Percentiles rank a stretch among this genome's conserved stretches.
Conservation (phyloP, 1,140 invertebrate species). For the Homarus americanus region DNA sequence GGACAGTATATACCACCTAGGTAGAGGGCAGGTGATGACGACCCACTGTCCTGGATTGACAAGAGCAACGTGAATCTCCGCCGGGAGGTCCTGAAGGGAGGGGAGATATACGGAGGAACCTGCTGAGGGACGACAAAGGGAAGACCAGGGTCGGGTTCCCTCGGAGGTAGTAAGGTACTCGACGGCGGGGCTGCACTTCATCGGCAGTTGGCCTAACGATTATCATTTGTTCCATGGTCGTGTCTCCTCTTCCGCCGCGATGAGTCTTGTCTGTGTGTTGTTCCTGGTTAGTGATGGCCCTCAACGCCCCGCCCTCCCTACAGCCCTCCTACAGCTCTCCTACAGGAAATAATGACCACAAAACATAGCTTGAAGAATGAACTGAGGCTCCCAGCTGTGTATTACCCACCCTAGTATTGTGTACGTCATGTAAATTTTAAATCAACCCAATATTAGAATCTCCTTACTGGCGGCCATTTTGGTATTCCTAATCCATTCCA, state of each 20-base stretch:
- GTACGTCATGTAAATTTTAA: neutral
- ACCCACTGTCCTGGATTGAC: constrained; percentile 38
- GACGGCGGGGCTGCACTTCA: constrained; percentile 54
- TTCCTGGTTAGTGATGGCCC: neutral
- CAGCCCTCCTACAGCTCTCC: too few relatives aligned
- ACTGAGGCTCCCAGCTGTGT: neutral
- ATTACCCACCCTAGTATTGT: neutral
- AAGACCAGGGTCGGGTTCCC: constrained; percentile 16
- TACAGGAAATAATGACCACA: neutral
- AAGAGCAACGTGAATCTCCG: constrained; percentile 18
- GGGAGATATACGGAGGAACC: too few relatives aligned
- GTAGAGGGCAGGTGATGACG: constrained; percentile 28
- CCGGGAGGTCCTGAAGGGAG: constrained; percentile 1
- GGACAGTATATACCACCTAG: neutral
- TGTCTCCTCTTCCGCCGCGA: constrained; percentile 7
- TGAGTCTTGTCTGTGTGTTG: constrained; percentile 16
- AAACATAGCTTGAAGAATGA: neutral
- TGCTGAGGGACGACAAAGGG: constrained; percentile 42
- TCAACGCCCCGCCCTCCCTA: neutral
- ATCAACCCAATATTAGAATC: neutral
- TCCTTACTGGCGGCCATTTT: neutral
- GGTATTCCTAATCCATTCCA: too few relatives aligned
- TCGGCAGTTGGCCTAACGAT: constrained; percentile 52
- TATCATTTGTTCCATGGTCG: neutral
- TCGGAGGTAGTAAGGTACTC: neutral